Conservation (phyloP, 2,797 vertebrate genomes). For the Karalla daura region DNA sequence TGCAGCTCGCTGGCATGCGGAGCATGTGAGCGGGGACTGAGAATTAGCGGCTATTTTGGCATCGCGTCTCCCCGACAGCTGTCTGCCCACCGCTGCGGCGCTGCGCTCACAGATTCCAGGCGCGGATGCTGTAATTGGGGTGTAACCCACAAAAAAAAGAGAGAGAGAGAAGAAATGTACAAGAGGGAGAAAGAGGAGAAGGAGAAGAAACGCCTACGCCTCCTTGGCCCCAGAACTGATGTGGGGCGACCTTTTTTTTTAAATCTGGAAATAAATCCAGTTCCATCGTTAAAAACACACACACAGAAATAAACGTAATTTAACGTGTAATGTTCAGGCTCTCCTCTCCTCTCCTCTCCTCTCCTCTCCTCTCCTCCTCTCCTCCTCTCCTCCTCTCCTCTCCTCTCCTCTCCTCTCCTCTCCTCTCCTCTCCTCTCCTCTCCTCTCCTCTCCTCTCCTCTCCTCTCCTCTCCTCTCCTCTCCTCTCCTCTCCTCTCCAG, state of each 20-base stretch:
- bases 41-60: conserved; percentile 84
- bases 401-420: too few relatives aligned
- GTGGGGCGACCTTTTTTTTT: conserved; percentile 64
- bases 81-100: conserved; percentile 70
- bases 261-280: conserved; percentile 54
- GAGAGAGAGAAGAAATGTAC: conserved; percentile 4
- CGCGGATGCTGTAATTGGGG: conserved; percentile 78
- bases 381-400: too few relatives aligned
- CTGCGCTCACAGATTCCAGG: conserved; percentile 73
- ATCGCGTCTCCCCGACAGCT: conserved; percentile 75
- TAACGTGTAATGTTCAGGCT: conserved; percentile 9
- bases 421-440: too few relatives aligned
- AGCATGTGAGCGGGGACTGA: conserved; percentile 70
- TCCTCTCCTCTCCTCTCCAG: too few relatives aligned
- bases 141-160: conserved; percentile 70
- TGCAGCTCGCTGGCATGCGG: conserved; percentile 79
- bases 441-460: too few relatives aligned
- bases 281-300: too few relatives aligned
- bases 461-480: too few relatives aligned
- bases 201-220: conserved; percentile 43
- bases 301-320: too few relatives aligned
- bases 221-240: conserved; percentile 53
- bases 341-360: conserved; percentile 8
- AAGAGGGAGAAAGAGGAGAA: conserved; percentile 19
- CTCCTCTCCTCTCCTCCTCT: too few relatives aligned